These are phyloP conservation scores for Bombylius major DNA, from an alignment of 2,888 invertebrate genomes.

Conservation along the genomic window DNA sequence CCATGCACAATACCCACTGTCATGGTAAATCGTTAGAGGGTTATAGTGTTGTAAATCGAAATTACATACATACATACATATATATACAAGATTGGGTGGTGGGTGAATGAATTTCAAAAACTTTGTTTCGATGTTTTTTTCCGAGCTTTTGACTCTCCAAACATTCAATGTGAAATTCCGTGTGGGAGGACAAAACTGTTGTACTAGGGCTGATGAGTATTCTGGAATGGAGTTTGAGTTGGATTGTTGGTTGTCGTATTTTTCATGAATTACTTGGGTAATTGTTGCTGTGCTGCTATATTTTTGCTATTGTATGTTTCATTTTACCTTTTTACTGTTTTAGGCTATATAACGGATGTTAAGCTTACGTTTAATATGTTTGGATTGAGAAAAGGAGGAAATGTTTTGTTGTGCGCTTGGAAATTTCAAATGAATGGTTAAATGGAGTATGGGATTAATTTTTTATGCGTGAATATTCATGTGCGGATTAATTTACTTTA, in stretches of 20 bases:
- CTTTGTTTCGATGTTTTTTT: conserved; percentile 7
- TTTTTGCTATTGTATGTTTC: not conserved
- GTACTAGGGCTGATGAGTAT: no score
- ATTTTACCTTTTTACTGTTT: no score
- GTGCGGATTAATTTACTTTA: conserved; percentile 13
- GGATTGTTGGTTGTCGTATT: not conserved
- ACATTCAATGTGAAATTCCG: not conserved
- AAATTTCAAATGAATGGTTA: no score
- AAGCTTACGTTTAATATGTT: no score
- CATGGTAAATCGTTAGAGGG: no score
- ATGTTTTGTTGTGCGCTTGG: no score
- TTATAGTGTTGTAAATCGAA: no score
- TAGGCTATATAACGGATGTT: no score
- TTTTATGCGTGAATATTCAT: conserved; percentile 14
- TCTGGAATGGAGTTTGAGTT: not conserved
- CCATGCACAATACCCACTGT: no score
- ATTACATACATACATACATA: no score
- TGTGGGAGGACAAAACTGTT: not conserved
- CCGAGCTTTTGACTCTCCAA: conserved; percentile 6
- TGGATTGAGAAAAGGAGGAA: no score
- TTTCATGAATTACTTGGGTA: conserved; percentile 7
- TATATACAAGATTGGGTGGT: not conserved
- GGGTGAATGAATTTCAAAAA: conserved; percentile 8
- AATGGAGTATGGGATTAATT: conserved; percentile 5
- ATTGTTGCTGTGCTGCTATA: not conserved